Evolutionary conservation across 2,113 vertebrate genomes (phyloP).

Genomic region (Tetraodon nigroviridis): DNA sequence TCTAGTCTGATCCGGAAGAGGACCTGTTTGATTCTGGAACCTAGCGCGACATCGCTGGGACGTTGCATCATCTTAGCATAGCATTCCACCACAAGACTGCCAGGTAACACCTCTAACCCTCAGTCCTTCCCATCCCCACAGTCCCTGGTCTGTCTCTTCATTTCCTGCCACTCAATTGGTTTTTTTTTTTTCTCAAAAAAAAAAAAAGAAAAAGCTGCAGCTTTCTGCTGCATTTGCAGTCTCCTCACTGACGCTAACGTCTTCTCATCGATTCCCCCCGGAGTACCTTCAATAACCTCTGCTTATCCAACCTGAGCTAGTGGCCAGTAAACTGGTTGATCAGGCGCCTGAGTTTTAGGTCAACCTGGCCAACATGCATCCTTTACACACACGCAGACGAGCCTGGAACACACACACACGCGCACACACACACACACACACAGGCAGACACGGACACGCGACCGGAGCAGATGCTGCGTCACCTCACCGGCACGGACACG

Average conservation of each 20-base stretch:
- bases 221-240: constrained; percentile 31
- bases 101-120: constrained; percentile 24
- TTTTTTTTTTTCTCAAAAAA: background rate
- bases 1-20: background rate
- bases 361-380: constrained; percentile 6
- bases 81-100: constrained; percentile 30
- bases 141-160: constrained; percentile 3
- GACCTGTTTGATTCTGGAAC: background rate
- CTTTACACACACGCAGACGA: constrained; percentile 6
- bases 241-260: background rate
- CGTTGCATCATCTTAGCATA: constrained; percentile 12
- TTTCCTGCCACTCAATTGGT: constrained; percentile 8
- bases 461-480: constrained; percentile 42
- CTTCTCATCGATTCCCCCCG: too few species aligned
- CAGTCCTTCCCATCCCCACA: constrained; percentile 34
- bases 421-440: constrained; percentile 26
- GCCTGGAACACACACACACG: constrained; percentile 33
- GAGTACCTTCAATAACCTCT: background rate
- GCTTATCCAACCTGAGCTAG: background rate
- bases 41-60: background rate
- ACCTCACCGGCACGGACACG: constrained; percentile 54
- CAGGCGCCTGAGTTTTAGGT: constrained; percentile 4
- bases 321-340: constrained; percentile 10
- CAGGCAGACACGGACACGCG: constrained; percentile 22
- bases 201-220: constrained; percentile 26